These are phyloP conservation scores for Procavia capensis DNA, from an alignment of 2,113 vertebrate genomes.

Conservation along the genomic window DNA sequence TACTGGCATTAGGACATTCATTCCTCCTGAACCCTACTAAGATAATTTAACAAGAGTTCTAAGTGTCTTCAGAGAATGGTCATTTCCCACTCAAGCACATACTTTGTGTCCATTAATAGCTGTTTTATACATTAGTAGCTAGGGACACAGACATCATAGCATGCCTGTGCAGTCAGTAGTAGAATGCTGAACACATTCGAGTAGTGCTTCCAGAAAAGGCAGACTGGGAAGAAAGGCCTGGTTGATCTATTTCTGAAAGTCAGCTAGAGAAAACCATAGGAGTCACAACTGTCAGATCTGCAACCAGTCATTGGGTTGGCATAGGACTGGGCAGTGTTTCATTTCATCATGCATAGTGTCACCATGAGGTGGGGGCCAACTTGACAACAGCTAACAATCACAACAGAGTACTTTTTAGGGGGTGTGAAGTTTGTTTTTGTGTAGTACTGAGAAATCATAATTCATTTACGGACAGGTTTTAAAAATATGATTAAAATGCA, in stretches of 20 bases:
- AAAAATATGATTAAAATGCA: constrained; percentile 45
- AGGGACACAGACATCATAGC: background rate
- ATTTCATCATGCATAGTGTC: background rate
- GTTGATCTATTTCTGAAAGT: background rate
- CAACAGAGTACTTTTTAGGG: background rate
- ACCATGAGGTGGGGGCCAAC: background rate
- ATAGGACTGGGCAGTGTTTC: background rate
- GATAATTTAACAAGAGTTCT: background rate
- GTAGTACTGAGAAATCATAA: constrained; percentile 15
- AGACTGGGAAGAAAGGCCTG: background rate
- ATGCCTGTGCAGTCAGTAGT: background rate
- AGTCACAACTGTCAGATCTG: background rate
- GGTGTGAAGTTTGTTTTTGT: constrained; percentile 20
- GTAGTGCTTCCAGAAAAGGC: background rate
- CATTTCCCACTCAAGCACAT: background rate
- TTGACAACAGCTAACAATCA: background rate
- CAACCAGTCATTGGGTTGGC: background rate
- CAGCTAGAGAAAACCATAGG: background rate
- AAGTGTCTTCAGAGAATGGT: background rate
- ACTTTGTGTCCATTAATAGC: no score
- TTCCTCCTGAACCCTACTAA: background rate
- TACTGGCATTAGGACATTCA: background rate
- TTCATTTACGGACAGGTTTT: constrained; percentile 32
- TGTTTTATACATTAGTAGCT: background rate
- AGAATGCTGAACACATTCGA: background rate